Evolutionary conservation across 2,113 vertebrate genomes (phyloP).

Genomic region (western clawed frog (Xenopus tropicalis)): DNA sequence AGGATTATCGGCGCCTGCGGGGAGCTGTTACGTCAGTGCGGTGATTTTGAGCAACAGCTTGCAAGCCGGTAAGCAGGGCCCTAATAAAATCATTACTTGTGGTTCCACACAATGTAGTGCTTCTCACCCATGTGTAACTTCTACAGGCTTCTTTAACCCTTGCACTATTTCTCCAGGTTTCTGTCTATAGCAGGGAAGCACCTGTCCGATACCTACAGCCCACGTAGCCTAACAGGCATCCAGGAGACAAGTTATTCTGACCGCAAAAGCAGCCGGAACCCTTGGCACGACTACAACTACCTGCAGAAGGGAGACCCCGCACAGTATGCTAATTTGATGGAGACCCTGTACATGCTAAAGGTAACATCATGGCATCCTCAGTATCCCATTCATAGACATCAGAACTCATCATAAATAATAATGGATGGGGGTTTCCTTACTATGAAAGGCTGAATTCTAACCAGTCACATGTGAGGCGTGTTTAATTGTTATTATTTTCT

Average conservation of each 20-base stretch:
- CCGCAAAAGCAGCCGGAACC: slow-evolving; percentile 80
- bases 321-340: slow-evolving; percentile 85
- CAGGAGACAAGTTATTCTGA: slow-evolving; percentile 78
- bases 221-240: slow-evolving; percentile 83
- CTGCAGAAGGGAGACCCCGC: slow-evolving; percentile 80
- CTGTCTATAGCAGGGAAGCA: slow-evolving; percentile 85
- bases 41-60: slow-evolving; percentile 78
- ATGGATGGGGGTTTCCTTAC: no score
- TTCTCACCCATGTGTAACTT: background rate
- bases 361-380: slow-evolving; percentile 54
- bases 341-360: slow-evolving; percentile 90
- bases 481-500: no score
- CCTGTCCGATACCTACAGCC: slow-evolving; percentile 88
- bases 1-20: slow-evolving; percentile 78
- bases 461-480: no score
- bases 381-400: no score
- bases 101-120: no score
- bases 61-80: slow-evolving; percentile 64
- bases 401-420: no score
- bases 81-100: background rate
- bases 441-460: no score
- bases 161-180: slow-evolving; percentile 67
- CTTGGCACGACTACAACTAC: slow-evolving; percentile 97
- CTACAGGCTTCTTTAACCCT: no score
- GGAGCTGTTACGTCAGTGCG: slow-evolving; percentile 72